phyloP scores from a whole-genome alignment of 2,797 vertebrate species.

The Holocentrus rufus region DNA sequence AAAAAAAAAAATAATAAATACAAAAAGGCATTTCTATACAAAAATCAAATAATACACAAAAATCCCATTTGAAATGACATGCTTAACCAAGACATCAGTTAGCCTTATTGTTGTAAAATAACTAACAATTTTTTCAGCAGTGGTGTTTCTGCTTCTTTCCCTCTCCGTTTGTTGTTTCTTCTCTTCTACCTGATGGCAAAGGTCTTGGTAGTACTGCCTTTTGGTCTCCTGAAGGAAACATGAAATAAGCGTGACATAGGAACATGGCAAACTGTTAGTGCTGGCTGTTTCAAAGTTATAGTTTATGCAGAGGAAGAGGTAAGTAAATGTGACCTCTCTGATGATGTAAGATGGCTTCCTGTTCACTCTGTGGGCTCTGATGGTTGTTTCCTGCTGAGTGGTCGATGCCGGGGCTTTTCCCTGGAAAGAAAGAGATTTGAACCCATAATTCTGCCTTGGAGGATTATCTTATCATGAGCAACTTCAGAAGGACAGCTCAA shows the following conservation, averaged over 20 bases:
- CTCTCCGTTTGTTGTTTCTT: neutral
- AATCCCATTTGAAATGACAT: too few relatives aligned
- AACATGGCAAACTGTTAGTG: neutral
- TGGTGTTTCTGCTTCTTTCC: neutral
- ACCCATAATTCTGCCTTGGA: neutral
- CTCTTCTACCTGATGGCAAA: slow-evolving; percentile 29
- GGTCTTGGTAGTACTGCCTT: slow-evolving; percentile 18
- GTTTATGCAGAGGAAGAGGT: neutral
- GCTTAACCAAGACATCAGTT: too few relatives aligned
- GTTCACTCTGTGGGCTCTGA: neutral
- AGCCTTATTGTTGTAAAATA: neutral
- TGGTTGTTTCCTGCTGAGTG: neutral
- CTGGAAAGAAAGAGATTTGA: neutral
- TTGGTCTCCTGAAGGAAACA: slow-evolving; percentile 22
- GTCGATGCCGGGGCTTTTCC: neutral
- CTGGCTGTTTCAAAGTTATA: neutral
- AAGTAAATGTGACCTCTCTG: slow-evolving; percentile 11
- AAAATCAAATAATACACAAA: too few relatives aligned
- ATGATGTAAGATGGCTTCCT: slow-evolving; percentile 17
- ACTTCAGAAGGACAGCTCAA: neutral
- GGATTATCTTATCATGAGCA: neutral
- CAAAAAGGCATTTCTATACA: too few relatives aligned
- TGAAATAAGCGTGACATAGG: neutral
- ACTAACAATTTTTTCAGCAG: neutral
- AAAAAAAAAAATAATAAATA: too few relatives aligned